Percentiles rank a stretch among this genome's conserved stretches.
These are phyloP conservation scores for Azemiops feae DNA, from an alignment of 2,113 vertebrate species.

Conservation along the genomic window DNA sequence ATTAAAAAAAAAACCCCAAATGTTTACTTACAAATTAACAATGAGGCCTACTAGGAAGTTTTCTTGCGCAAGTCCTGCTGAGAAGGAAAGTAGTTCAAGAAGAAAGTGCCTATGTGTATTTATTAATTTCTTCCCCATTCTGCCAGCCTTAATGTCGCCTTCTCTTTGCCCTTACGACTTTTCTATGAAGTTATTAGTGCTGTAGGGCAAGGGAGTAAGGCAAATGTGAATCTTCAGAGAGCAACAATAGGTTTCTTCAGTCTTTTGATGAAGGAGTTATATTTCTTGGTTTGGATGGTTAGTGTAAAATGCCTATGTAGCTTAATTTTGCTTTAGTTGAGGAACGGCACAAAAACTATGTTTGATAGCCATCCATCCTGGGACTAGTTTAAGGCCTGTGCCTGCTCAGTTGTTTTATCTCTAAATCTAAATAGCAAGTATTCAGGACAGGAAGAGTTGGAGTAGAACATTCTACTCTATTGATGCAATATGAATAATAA, in stretches of 20 bases:
- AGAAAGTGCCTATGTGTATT: background rate
- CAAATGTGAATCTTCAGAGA: background rate
- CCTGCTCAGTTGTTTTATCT: background rate
- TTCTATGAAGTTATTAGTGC: background rate
- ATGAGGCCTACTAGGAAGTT: background rate
- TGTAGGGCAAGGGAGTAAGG: background rate
- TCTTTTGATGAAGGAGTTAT: background rate
- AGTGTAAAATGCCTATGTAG: background rate
- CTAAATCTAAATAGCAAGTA: background rate
- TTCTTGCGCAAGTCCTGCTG: background rate
- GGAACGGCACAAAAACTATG: background rate
- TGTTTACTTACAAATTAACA: background rate
- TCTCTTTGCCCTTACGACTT: background rate
- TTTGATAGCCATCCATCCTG: background rate
- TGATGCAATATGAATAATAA: background rate
- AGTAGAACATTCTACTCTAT: background rate
- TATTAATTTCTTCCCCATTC: background rate
- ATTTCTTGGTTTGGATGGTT: background rate
- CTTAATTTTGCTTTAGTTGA: background rate
- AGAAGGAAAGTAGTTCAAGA: background rate
- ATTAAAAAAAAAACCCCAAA: background rate
- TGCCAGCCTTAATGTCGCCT: background rate
- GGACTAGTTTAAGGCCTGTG: background rate
- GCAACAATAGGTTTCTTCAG: background rate
- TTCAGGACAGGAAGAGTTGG: background rate